These are phyloP conservation scores for Erpobdella octoculata DNA, from an alignment of 2,888 invertebrate genomes.

Conservation along the genomic window DNA sequence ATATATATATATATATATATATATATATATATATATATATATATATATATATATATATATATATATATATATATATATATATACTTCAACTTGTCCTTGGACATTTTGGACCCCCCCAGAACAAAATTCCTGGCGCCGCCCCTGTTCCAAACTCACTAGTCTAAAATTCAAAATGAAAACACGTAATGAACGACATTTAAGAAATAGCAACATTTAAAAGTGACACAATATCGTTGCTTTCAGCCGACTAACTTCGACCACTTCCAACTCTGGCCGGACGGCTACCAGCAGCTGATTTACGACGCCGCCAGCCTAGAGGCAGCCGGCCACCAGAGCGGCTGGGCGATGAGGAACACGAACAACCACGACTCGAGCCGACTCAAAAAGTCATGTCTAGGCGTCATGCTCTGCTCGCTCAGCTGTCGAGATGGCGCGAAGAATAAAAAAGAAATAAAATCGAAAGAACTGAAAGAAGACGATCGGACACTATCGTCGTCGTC, in stretches of 20 bases:
- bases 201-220: background rate
- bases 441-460: background rate
- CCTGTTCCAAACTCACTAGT: too few species aligned
- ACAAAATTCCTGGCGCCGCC: too few species aligned
- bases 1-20: too few species aligned
- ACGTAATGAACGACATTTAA: too few species aligned
- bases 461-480: background rate
- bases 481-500: background rate
- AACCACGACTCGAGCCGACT: slow-evolving; percentile 29
- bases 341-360: slow-evolving; percentile 32
- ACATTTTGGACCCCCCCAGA: too few species aligned
- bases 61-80: too few species aligned
- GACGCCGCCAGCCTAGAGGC: slow-evolving; percentile 8
- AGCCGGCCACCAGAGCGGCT: slow-evolving; percentile 28
- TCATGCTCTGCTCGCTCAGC: slow-evolving; percentile 25
- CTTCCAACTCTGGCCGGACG: slow-evolving; percentile 30
- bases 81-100: too few species aligned
- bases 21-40: too few species aligned
- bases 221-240: too few species aligned
- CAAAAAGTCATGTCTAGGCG: slow-evolving; percentile 32
- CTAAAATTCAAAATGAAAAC: too few species aligned
- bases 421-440: slow-evolving; percentile 5
- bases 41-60: too few species aligned
- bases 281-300: slow-evolving; percentile 25
- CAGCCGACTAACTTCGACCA: background rate